These are phyloP conservation scores for Heterodera filipjevi DNA, from an alignment of 2,888 invertebrate genomes.

Conservation along the genomic window DNA sequence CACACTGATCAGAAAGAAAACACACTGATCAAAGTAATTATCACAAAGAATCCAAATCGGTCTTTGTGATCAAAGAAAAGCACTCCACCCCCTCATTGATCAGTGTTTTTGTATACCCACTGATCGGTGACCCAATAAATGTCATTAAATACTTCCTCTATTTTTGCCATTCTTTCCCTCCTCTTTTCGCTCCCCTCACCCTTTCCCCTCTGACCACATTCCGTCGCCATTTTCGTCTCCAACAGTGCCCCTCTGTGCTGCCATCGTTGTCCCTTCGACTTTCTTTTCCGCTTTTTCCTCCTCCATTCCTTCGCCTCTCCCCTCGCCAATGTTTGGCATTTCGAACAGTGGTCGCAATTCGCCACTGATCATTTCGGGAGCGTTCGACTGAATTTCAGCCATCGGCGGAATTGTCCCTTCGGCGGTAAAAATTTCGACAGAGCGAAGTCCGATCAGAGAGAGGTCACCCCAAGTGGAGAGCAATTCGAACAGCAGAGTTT, in stretches of 20 bases:
- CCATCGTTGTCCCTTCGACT: background rate
- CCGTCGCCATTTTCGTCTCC: background rate
- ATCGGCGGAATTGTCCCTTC: conserved; percentile 47
- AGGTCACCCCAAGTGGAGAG: conserved; percentile 50
- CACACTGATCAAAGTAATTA: too few species aligned
- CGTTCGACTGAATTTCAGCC: conserved; percentile 16
- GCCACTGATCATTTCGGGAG: conserved; percentile 8
- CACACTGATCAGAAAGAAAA: too few species aligned
- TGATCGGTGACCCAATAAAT: too few species aligned
- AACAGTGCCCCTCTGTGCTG: background rate
- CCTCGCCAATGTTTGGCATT: background rate
- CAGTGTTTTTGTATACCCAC: too few species aligned
- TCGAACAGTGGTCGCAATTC: conserved; percentile 13
- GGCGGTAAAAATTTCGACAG: conserved; percentile 57
- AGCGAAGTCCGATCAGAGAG: conserved; percentile 52
- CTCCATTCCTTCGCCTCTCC: background rate
- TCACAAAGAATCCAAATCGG: too few species aligned
- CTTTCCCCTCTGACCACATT: too few species aligned
- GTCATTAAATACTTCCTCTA: too few species aligned
- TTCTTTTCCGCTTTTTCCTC: background rate
- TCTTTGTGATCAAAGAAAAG: too few species aligned
- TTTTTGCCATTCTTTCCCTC: background rate
- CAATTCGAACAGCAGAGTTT: conserved; percentile 37
- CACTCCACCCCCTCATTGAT: background rate
- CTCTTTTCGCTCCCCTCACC: background rate